Percentiles rank a stretch among this genome's conserved stretches.
Conservation (phyloP, 2,888 invertebrate genomes). For the Cenopis cana region DNA sequence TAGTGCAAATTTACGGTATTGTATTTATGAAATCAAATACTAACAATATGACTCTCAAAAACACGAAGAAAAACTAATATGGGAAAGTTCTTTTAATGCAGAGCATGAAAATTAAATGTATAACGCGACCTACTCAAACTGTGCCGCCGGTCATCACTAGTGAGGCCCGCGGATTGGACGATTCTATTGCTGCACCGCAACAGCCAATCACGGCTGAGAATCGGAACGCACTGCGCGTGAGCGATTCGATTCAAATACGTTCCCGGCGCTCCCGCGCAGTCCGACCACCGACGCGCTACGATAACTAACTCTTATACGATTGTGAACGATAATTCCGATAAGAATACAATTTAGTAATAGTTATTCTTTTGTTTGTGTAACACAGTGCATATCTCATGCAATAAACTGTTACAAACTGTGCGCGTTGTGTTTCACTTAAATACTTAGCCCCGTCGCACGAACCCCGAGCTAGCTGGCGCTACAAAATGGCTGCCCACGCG, state of each 20-base stretch:
- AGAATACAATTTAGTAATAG: too few species aligned
- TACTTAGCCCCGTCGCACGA: neutral
- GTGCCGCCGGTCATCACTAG: neutral
- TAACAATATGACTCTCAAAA: too few species aligned
- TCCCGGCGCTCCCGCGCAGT: neutral
- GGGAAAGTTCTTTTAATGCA: too few species aligned
- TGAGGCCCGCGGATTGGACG: neutral
- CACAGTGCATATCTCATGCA: neutral
- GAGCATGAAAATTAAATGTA: too few species aligned
- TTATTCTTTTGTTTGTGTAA: too few species aligned
- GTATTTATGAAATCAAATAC: too few species aligned
- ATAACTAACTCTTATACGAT: neutral
- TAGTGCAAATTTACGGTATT: too few species aligned
- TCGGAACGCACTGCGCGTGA: neutral
- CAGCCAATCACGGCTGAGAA: neutral
- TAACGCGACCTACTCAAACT: neutral
- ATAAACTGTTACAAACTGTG: neutral
- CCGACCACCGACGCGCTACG: neutral
- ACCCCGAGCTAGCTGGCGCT: neutral
- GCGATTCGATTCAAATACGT: neutral
- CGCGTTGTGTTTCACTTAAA: neutral
- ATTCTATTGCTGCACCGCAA: neutral
- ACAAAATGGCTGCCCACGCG: slow-evolving; percentile 5
- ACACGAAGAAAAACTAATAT: too few species aligned
- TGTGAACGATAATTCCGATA: too few species aligned